Evolutionary conservation across 2,113 vertebrate genomes (phyloP).

Genomic region (Australoheros scitulus): DNA sequence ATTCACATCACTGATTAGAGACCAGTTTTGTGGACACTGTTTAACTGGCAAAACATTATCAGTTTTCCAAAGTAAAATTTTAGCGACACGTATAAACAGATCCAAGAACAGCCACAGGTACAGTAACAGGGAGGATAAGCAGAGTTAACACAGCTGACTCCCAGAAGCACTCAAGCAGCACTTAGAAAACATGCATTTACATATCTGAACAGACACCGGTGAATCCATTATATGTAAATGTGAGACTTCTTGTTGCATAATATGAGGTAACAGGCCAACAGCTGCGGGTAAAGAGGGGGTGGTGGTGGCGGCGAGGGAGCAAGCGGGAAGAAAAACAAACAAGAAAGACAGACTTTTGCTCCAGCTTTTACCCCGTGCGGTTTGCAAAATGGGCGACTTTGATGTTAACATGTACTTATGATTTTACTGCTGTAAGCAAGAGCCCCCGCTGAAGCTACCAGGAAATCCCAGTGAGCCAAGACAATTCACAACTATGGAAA

Average conservation of each 20-base stretch:
- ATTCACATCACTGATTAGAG: background rate
- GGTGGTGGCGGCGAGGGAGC: background rate
- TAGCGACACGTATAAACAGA: background rate
- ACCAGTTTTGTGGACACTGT: background rate
- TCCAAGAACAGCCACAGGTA: background rate
- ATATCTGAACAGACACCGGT: background rate
- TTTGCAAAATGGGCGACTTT: slow-evolving; percentile 29
- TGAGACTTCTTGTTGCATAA: slow-evolving; percentile 11
- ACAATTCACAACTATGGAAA: slow-evolving; percentile 35
- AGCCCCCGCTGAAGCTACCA: slow-evolving; percentile 31
- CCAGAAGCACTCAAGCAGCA: background rate
- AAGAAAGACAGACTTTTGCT: slow-evolving; percentile 37
- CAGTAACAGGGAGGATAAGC: background rate
- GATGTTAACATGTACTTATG: slow-evolving; percentile 31
- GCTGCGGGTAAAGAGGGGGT: background rate
- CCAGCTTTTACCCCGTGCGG: slow-evolving; percentile 27
- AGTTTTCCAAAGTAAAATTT: background rate
- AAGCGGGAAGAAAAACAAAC: slow-evolving; percentile 43
- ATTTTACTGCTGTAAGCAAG: slow-evolving; percentile 16
- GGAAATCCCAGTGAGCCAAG: slow-evolving; percentile 37
- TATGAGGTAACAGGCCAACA: slow-evolving; percentile 11
- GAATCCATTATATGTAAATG: background rate
- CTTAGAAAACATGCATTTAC: background rate
- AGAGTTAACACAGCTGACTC: background rate
- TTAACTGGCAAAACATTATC: background rate